Percentiles rank a stretch among this genome's conserved stretches.
Conservation (phyloP, 2,888 invertebrate species). For the Nymphalis c-album region DNA sequence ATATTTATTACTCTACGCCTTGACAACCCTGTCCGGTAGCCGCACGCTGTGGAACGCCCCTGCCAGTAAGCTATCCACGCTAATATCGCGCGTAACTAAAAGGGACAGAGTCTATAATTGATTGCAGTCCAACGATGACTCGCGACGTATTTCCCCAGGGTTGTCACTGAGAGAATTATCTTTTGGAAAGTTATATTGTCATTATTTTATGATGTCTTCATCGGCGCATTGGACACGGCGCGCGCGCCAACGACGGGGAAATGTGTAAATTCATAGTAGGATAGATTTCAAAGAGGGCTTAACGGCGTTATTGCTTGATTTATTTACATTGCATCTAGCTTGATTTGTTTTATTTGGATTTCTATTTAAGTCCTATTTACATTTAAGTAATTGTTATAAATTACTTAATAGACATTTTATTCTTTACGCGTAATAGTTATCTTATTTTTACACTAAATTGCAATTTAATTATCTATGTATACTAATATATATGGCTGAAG, state of each 20-base stretch:
- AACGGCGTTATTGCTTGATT: constrained; percentile 47
- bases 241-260: constrained; percentile 50
- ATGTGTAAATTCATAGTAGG: constrained; percentile 52
- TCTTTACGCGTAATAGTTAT: neutral
- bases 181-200: constrained; percentile 61
- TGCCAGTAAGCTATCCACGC: constrained; percentile 12
- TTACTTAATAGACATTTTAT: neutral
- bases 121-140: neutral
- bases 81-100: constrained; percentile 26
- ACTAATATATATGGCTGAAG: no score
- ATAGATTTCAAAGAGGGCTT: constrained; percentile 51
- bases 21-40: constrained; percentile 62
- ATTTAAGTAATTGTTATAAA: constrained; percentile 1
- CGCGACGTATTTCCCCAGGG: constrained; percentile 49
- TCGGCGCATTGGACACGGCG: constrained; percentile 54
- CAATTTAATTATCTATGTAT: no score
- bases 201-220: constrained; percentile 78
- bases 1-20: constrained; percentile 73
- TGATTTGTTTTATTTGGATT: constrained; percentile 29
- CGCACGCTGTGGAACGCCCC: constrained; percentile 44
- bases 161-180: constrained; percentile 56
- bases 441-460: neutral
- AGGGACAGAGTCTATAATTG: constrained; percentile 31
- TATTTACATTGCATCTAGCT: constrained; percentile 36
- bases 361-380: constrained; percentile 4